A percentile compares a stretch with the other conserved stretches of the same genome.
These are phyloP conservation scores for Tanytarsus gracilentus DNA, from an alignment of 2,888 invertebrate species.

Conservation along the genomic window DNA sequence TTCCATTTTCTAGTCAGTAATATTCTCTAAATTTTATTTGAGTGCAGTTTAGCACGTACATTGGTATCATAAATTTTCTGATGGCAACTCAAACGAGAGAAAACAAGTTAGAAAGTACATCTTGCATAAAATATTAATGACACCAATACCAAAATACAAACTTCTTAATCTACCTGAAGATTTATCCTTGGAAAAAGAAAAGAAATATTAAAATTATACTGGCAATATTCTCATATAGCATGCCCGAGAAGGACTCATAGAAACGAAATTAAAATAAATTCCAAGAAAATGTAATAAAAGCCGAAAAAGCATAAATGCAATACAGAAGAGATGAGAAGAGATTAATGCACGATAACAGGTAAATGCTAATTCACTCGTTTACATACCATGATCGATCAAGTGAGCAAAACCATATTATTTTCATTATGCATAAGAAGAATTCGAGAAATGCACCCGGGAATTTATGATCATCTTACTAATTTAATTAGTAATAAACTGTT, in stretches of 20 bases:
- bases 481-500: slow-evolving; percentile 11
- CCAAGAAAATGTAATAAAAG: slow-evolving; percentile 25
- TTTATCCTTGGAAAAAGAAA: slow-evolving; percentile 2
- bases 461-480: slow-evolving; percentile 7
- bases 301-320: not conserved
- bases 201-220: not conserved
- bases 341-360: slow-evolving; percentile 11
- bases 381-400: too few relatives aligned
- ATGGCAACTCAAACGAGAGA: not conserved
- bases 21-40: not conserved
- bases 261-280: slow-evolving; percentile 22
- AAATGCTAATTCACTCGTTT: not conserved
- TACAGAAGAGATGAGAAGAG: not conserved
- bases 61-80: not conserved
- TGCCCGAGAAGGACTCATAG: not conserved
- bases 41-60: not conserved
- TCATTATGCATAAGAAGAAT: not conserved
- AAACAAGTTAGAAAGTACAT: not conserved
- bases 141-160: not conserved
- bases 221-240: not conserved
- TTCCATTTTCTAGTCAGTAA: not conserved
- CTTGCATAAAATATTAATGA: slow-evolving; percentile 9
- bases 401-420: not conserved
- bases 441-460: not conserved
- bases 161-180: not conserved